Conservation (phyloP, 2,888 invertebrate species). For the Volucella bombylans region DNA sequence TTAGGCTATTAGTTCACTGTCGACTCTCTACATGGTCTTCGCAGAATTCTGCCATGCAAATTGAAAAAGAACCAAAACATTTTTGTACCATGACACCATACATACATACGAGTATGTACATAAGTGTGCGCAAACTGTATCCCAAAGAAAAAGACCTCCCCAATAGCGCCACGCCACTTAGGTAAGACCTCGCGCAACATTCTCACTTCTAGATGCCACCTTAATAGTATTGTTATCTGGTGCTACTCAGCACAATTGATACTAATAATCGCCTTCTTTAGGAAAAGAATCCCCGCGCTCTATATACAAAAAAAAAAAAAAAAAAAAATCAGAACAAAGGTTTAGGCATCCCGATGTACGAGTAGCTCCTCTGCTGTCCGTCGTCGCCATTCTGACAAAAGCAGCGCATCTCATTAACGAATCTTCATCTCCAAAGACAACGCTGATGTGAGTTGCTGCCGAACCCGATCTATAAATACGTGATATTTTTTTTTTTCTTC, state of each 20-base stretch:
- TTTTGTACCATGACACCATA: constrained; percentile 60
- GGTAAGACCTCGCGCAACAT: constrained; percentile 43
- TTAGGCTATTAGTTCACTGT: constrained; percentile 72
- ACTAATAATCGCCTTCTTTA: constrained; percentile 51
- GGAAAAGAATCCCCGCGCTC: neutral
- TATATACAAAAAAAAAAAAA: constrained; percentile 11
- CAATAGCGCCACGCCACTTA: constrained; percentile 62
- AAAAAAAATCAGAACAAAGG: constrained; percentile 44
- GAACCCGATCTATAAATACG: constrained; percentile 65
- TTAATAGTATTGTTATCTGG: constrained; percentile 68
- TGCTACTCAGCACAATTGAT: constrained; percentile 70
- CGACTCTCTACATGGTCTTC: constrained; percentile 54
- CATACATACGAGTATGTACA: constrained; percentile 13
- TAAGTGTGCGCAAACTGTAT: neutral
- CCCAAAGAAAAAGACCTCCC: constrained; percentile 51
- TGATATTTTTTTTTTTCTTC: constrained; percentile 1
- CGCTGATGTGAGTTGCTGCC: constrained; percentile 14
- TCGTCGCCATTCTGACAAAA: neutral
- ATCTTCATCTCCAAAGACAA: neutral
- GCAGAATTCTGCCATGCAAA: constrained; percentile 59
- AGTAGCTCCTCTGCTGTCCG: neutral
- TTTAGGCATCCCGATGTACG: constrained; percentile 26
- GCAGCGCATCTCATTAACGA: constrained; percentile 54
- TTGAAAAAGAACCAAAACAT: constrained; percentile 49
- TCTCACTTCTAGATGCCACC: constrained; percentile 61